Evolutionary conservation across 92 coral and sea anemone species (phyloP).

Genomic region (Palythoa grandiflora): DNA sequence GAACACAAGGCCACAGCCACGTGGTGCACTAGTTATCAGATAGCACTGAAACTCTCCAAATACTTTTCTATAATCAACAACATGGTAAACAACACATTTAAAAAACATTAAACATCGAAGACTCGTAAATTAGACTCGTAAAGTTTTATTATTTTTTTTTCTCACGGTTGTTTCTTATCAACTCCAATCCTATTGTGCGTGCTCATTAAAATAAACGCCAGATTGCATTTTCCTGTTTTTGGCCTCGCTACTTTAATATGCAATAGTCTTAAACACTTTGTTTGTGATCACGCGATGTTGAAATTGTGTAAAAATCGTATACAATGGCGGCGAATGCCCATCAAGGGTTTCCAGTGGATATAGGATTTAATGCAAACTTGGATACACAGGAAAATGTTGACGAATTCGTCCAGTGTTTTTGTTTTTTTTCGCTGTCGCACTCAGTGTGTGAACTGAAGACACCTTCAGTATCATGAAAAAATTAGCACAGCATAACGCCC

Average conservation of each 20-base stretch:
- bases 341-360: neutral
- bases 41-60: no score
- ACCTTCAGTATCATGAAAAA: no score
- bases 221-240: neutral
- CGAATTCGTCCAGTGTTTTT: no score
- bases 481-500: no score
- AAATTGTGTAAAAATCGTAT: neutral
- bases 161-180: neutral
- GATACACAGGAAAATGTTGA: no score
- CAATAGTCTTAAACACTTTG: neutral
- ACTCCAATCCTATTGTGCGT: neutral
- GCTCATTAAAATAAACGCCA: neutral
- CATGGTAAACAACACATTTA: neutral
- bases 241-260: neutral
- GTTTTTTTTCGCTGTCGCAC: no score
- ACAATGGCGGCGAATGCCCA: neutral
- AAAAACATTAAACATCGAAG: neutral
- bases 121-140: neutral
- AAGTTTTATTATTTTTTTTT: neutral
- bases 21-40: no score
- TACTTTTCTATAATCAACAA: no score
- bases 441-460: no score
- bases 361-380: neutral
- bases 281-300: neutral
- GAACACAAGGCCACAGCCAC: no score